Evolutionary conservation across 2,797 vertebrate species (phyloP), one percentile per base, ranked within the genome.

Genomic region (Notolepis coatsorum): DNA sequence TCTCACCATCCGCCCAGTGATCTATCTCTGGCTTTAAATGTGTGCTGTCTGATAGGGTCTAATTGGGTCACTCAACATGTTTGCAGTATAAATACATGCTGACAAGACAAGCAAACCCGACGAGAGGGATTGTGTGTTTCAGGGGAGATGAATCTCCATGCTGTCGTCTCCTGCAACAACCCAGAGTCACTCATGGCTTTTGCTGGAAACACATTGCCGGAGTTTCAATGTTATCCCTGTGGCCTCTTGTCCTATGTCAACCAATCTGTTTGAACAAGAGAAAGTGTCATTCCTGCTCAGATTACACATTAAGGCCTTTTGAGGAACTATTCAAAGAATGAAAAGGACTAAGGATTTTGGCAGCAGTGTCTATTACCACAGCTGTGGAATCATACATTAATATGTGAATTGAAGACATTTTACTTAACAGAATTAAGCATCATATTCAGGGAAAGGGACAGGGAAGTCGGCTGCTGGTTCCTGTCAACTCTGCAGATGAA

Each of bases 1-100:
- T 59, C 73, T 77, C 50, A 15, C 69, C 75, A 73, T 77, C 73
- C 79, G 64, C 65, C 65, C 62, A 12, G 47, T 84, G 81, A 91
- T 81, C 74, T 73, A 76, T 82, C 57, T 71, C 43, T 80, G 69
- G 76, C 84, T 88, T 75, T 68, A 75, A 85, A 83, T 73, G 68
- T 76, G 75, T 75, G 42, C 43, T 24, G 20, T 59, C 68, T 78
- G 72, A 84, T 79, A 69, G 42, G 21, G 30, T 46, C 71, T 68
- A 78, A 81, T 81, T 78, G 73, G 77, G 77, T 75, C 69, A 77
- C 71, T 72, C 71, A 75, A 37, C 70, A n/a, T 63, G 77, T 87
- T 86, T 85, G 51, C 65, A 63, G 61, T 73, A 69, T 78, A 80
- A 87, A 87, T 68, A 80, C 58, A 67, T 2, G 10, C 70, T 77